Base-by-base conservation (phyloP, 2,113 vertebrate genomes). In the Hirundichthys speculiger region DNA sequence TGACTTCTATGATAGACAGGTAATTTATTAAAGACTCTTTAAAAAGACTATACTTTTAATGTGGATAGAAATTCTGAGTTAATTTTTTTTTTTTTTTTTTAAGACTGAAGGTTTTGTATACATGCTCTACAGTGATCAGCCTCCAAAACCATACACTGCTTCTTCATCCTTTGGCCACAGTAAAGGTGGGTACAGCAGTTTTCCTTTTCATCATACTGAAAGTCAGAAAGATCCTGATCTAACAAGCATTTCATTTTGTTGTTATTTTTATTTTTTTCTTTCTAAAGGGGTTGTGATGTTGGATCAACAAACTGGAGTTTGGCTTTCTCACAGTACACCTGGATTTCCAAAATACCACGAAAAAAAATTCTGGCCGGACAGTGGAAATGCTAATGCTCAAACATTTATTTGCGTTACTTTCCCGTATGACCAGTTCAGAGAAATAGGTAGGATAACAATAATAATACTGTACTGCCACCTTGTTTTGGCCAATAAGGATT, bases 261-360 rank as follows among this genome's bases (percentile, higher is more conserved):
- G 30, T 34, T 34, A 34, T 27, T 27, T 6, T 27, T 52, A 9
- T 13, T 12, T 49, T n/a, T 68, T 3, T 0, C 21, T 38, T 25
- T 22, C 9, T 45, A 13, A 21, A 89, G 86, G 88, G 2, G 51
- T 87, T 2, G 59, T 90, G 43, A 72, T 90, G 76, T 40, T 88
- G 69, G 79, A 84, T 59, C 68, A 10, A 73, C 0, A 10, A 2
- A 73, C 60, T 58, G 88, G 86, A 69, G 65, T 90, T 40, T 90
- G 88, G 84, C 73, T 89, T 38, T 80, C 82, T 63, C 88, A 90
- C 78, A 86, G 78, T 24, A 88, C 84, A 46, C 88, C 88, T 41
- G 51, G 10, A 30, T 85, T 90, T n/a, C 86, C 88, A 41, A 2
- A 0, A 25, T 45, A 66, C 55, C 39, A 0, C 0, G 70, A 0